Percentiles rank a stretch among this genome's conserved stretches.
These are phyloP conservation scores for Margarornis squamiger DNA, from an alignment of 2,797 vertebrate genomes.

Conservation along the genomic window DNA sequence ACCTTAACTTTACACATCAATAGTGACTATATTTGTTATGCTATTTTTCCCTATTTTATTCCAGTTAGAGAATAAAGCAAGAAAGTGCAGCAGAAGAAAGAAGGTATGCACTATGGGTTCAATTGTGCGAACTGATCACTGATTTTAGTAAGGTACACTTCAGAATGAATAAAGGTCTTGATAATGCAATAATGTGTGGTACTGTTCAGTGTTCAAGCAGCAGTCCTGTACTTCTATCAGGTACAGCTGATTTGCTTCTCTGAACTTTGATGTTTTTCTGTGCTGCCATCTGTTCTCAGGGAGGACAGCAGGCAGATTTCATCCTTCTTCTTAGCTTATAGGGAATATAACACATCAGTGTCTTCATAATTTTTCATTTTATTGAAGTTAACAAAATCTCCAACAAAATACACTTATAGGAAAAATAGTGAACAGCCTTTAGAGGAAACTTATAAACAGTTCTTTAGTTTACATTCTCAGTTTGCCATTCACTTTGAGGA, in stretches of 20 bases:
- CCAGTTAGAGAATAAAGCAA: background rate
- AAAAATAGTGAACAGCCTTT: background rate
- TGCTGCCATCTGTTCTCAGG: background rate
- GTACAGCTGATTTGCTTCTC: background rate
- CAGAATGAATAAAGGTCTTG: background rate
- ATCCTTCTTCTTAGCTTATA: background rate
- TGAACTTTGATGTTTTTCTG: background rate
- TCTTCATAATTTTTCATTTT: background rate
- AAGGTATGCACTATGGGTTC: background rate
- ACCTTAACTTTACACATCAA: background rate
- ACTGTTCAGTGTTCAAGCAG: background rate
- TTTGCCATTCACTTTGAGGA: background rate
- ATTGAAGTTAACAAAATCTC: background rate
- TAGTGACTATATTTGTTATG: background rate
- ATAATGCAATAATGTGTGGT: background rate
- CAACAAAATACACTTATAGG: background rate
- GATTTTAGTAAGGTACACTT: background rate
- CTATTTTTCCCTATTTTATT: background rate
- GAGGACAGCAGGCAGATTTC: background rate
- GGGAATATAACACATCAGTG: background rate
- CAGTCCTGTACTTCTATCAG: background rate
- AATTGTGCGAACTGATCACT: background rate
- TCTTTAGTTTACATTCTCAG: slow-evolving; percentile 16
- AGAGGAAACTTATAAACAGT: background rate
- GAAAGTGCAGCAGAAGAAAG: background rate